Evolutionary conservation across 2,113 vertebrate genomes (phyloP), one percentile per base, ranked within the genome.

Genomic region (Jacana jacana): DNA sequence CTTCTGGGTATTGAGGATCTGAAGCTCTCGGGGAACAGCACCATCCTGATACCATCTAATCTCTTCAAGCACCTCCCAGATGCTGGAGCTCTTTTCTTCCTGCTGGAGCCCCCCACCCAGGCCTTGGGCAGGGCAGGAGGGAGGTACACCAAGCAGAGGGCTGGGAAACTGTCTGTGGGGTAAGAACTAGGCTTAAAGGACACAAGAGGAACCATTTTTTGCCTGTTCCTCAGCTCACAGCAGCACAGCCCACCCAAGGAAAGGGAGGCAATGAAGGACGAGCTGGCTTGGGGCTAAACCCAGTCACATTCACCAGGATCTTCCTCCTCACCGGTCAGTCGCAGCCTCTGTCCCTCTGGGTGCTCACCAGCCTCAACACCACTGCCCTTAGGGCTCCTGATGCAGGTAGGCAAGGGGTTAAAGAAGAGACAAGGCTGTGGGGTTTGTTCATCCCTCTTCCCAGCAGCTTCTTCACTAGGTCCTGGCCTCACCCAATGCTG

Each of bases 281-380:
- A 61, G 73, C 22, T 54, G 68, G 31, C 31, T 8, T 37, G 68
- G 35, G 35, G 35, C 31, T 49, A 30, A 18, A 37, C 58, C 40
- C 61, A 61, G 40, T 46, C 30, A 35, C 37, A 2, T 12, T 28
- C 51, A 48, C 10, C 55, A 9, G 40, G 30, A 57, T 7, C 40
- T 42, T 42, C 44, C 87, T 37, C 1, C 0, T 22, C 81, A n/a
- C 39, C 65, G 28, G 1, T 1, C 2, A 8, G 1, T 1, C 2
- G 8, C 42, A 68, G 46, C 35, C 35, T 25, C 35, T 69, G 69
- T 28, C 52, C 46, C 49, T 3, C 11, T 3, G 20, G 37, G 40
- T 37, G 30, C 73, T 80, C 77, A 8, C 17, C 18, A 4, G n/a
- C 25, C 40, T 18, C 66, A 17, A 20, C 51, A 30, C 66, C 58